phyloP scores from a whole-genome alignment of 2,797 vertebrate genomes.

The Rhinella marina region DNA sequence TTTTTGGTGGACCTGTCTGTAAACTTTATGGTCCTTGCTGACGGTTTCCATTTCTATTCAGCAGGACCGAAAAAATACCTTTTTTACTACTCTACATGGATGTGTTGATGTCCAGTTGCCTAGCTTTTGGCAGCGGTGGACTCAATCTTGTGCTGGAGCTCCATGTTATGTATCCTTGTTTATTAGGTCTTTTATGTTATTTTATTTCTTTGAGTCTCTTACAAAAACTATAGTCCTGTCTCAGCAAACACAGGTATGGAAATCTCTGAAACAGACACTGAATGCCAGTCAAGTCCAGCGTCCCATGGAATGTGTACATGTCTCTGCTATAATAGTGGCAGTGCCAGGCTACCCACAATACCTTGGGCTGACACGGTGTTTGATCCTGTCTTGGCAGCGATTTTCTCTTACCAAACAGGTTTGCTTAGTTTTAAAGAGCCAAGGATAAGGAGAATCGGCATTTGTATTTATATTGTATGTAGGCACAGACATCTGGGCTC shows the following conservation, averaged over 20 bases:
- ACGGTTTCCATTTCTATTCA: neutral
- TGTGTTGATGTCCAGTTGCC: neutral
- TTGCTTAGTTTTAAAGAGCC: neutral
- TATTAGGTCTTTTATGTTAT: neutral
- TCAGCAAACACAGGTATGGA: neutral
- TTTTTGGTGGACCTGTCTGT: neutral
- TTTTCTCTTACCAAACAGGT: neutral
- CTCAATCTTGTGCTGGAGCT: neutral
- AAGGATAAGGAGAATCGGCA: neutral
- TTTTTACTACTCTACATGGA: neutral
- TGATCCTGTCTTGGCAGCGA: neutral
- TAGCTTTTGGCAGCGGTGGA: neutral
- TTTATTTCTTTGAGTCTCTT: neutral
- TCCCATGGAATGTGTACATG: conserved; percentile 11
- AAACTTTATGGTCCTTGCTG: neutral
- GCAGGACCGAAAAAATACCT: neutral
- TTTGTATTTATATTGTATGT: neutral
- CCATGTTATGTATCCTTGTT: neutral
- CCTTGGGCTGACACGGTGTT: neutral
- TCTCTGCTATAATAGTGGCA: conserved; percentile 5
- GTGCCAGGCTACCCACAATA: conserved; percentile 21
- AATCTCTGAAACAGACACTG: neutral
- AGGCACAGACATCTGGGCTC: neutral
- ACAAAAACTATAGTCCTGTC: neutral
- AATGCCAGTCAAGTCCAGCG: neutral